Evolutionary conservation across 2,888 invertebrate species (phyloP), one percentile per base, ranked within the genome.

Genomic region (Leptopilina drosophilae): DNA sequence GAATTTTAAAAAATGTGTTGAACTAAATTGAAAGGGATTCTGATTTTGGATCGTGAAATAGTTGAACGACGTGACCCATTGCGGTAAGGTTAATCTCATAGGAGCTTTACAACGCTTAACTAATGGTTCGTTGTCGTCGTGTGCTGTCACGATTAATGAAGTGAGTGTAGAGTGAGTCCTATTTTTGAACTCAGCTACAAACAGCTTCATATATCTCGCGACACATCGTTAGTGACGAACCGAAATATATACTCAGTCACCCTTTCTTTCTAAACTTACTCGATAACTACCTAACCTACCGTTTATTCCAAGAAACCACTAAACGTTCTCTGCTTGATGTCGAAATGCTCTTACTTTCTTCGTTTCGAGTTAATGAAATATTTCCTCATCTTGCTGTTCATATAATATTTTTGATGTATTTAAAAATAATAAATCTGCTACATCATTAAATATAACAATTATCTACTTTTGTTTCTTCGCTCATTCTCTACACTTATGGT

Each of bases 101-200:
- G 85, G 86, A 87, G 84, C 85, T 85, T 85, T 83, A 82, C 83
- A 87, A 86, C 87, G 86, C 81, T 82, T 69, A 81, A 83, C 87
- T 87, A 87, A 88, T 87, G 87, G 86, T 82, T 84, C 81, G 79
- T 79, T 80, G 77, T 83, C 82, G 83, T 81, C 80, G 82, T 84
- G 83, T 87, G 87, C 86, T 87, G 87, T 40, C 64, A 76, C 81
- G 88, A 88, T 89, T 89, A 90, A 90, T 87, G 87, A 88, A 90
- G 89, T 88, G 88, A 89, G 90, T 88, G 88, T 86, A 67, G 89
- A 90, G 89, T 90, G 89, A 90, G 86, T 85, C 87, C 89, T 90
- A 90, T 90, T 90, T 90, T 89, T 88, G 89, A 86, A 82, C 85
- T 82, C 84, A 83, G 86, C 86, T 86, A 87, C 89, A 89, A 89